Percentiles rank a stretch among this genome's conserved stretches.
Conservation (phyloP, 1,140 invertebrate species). For the Uloborus diversus region DNA sequence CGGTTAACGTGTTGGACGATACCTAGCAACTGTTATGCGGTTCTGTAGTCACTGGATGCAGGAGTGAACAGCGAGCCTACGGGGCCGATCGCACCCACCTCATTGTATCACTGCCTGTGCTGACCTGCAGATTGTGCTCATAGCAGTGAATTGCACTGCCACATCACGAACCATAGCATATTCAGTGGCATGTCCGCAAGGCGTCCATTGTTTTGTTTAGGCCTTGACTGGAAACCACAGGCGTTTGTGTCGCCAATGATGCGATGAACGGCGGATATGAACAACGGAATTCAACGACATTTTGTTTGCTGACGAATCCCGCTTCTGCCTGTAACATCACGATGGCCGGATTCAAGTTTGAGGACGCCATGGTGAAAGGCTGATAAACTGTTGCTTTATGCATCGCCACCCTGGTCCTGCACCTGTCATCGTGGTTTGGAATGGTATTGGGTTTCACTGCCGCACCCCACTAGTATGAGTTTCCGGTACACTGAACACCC, state of each 20-base stretch:
- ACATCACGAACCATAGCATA: not conserved
- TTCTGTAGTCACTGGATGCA: no score
- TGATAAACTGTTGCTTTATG: not conserved
- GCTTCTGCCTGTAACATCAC: not conserved
- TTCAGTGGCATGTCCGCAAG: slow-evolving; percentile 1
- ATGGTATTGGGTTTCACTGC: not conserved
- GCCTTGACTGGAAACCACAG: slow-evolving; percentile 23
- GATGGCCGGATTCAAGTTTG: not conserved
- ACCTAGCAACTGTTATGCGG: no score
- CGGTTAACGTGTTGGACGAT: no score
- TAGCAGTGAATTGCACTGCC: not conserved
- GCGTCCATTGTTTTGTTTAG: slow-evolving; percentile 15
- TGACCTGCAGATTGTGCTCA: not conserved
- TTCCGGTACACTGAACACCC: not conserved
- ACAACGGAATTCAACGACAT: not conserved
- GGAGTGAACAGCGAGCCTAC: no score
- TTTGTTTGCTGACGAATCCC: slow-evolving; percentile 11
- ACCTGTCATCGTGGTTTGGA: not conserved
- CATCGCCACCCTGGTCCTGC: not conserved
- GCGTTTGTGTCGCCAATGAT: slow-evolving; percentile 2
- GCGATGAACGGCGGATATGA: slow-evolving; percentile 12
- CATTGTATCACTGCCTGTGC: not conserved
- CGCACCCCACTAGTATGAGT: not conserved
- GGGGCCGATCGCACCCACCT: not conserved
- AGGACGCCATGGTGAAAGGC: not conserved